These are phyloP conservation scores for Bucco capensis DNA, from an alignment of 2,113 vertebrate species.

Conservation along the genomic window DNA sequence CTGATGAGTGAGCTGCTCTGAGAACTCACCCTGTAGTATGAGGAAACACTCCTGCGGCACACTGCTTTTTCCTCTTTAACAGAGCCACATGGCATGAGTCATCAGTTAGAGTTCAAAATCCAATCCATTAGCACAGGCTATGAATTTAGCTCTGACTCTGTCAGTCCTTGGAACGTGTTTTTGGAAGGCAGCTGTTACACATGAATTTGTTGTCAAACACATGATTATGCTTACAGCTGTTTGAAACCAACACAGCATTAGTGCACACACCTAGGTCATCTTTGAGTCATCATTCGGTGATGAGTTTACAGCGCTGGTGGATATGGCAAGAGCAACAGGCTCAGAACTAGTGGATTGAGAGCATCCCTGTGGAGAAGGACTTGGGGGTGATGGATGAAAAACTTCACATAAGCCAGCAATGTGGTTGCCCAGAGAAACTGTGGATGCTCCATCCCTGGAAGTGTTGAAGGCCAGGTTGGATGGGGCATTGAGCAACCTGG, in stretches of 20 bases:
- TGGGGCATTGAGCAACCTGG: not conserved
- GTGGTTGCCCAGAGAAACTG: not conserved
- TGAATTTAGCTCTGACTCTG: not conserved
- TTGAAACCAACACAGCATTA: not conserved
- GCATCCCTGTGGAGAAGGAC: too few species aligned
- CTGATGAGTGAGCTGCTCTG: not conserved
- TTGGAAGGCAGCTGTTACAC: not conserved
- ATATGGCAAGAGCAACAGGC: not conserved
- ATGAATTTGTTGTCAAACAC: not conserved
- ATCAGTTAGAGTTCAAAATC: not conserved
- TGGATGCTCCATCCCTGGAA: not conserved
- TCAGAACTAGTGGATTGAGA: too few species aligned
- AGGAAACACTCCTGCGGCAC: not conserved
- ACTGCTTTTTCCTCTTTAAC: not conserved
- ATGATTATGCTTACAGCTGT: not conserved
- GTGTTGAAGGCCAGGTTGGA: not conserved
- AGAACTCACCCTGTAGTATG: not conserved
- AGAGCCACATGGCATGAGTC: not conserved
- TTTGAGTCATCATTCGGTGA: not conserved
- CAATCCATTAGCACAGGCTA: not conserved
- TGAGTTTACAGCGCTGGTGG: not conserved
- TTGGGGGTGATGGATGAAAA: too few species aligned
- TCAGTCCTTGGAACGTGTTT: not conserved
- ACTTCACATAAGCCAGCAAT: too few species aligned
- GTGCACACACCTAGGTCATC: not conserved